Percentiles rank a stretch among this genome's conserved stretches.
These are phyloP conservation scores for Caenorhabditis sinica DNA, from an alignment of 2,888 invertebrate species.

Conservation along the genomic window DNA sequence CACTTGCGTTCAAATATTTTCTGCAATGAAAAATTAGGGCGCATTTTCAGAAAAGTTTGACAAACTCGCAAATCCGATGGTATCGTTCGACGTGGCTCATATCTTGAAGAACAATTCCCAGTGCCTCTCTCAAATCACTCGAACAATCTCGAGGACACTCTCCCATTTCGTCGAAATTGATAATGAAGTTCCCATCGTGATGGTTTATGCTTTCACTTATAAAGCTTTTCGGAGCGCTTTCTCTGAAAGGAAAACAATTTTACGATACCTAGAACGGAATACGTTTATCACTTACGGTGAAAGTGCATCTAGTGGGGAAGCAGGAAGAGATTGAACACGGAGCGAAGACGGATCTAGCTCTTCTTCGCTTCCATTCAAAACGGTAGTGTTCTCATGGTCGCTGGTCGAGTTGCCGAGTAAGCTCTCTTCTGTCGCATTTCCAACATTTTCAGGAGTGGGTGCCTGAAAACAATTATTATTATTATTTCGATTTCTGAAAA, in stretches of 20 bases:
- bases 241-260: slow-evolving; percentile 9
- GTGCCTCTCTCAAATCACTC: slow-evolving; percentile 57
- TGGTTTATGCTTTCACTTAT: slow-evolving; percentile 2
- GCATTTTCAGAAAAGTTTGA: not conserved
- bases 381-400: not conserved
- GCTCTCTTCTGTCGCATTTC: not conserved
- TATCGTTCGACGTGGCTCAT: slow-evolving; percentile 72
- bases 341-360: slow-evolving; percentile 24
- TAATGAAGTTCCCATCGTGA: slow-evolving; percentile 52
- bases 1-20: slow-evolving; percentile 62
- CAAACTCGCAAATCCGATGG: slow-evolving; percentile 64
- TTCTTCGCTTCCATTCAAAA: not conserved
- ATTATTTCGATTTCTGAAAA: not conserved
- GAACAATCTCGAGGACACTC: slow-evolving; percentile 68
- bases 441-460: not conserved
- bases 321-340: slow-evolving; percentile 36
- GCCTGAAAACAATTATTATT: slow-evolving; percentile 17
- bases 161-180: slow-evolving; percentile 58
- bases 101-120: slow-evolving; percentile 62
- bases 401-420: not conserved
- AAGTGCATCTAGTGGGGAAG: slow-evolving; percentile 50
- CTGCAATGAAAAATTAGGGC: slow-evolving; percentile 24
- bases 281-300: slow-evolving; percentile 32
- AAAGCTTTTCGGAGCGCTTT: not conserved
- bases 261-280: not conserved